phyloP scores from a whole-genome alignment of 2,113 vertebrate species.

The Trematomus loennbergii region DNA sequence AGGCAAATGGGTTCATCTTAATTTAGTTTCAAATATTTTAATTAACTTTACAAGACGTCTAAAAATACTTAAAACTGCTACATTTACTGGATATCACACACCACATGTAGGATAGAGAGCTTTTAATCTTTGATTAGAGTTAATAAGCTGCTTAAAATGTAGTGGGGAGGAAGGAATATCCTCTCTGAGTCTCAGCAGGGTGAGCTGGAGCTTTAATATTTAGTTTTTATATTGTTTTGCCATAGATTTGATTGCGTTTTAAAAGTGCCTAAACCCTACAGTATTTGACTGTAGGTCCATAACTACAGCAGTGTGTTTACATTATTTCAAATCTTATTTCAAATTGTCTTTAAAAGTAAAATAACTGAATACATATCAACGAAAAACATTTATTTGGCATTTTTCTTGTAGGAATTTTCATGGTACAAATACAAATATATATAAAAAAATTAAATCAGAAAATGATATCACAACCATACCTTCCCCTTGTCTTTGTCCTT shows the following conservation, averaged over 20 bases:
- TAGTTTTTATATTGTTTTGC: background rate
- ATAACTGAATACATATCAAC: background rate
- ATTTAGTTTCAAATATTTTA: background rate
- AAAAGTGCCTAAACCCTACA: background rate
- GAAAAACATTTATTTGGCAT: background rate
- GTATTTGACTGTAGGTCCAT: background rate
- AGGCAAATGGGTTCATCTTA: background rate
- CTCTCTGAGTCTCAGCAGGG: background rate
- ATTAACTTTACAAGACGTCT: constrained; percentile 19
- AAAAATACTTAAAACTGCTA: background rate
- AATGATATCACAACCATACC: background rate
- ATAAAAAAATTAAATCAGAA: background rate
- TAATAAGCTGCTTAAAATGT: background rate
- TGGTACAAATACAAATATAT: background rate
- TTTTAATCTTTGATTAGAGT: constrained; percentile 19
- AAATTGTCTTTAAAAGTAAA: background rate
- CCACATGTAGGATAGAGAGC: background rate
- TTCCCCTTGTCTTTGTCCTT: background rate
- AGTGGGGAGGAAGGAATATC: background rate
- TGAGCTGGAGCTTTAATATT: background rate
- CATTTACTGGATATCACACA: background rate
- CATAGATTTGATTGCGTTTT: background rate
- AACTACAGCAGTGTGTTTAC: background rate
- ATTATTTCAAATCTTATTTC: background rate
- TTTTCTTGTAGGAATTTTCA: background rate